These are phyloP conservation scores for Tapirus indicus DNA, from an alignment of 2,797 vertebrate genomes.

Conservation along the genomic window DNA sequence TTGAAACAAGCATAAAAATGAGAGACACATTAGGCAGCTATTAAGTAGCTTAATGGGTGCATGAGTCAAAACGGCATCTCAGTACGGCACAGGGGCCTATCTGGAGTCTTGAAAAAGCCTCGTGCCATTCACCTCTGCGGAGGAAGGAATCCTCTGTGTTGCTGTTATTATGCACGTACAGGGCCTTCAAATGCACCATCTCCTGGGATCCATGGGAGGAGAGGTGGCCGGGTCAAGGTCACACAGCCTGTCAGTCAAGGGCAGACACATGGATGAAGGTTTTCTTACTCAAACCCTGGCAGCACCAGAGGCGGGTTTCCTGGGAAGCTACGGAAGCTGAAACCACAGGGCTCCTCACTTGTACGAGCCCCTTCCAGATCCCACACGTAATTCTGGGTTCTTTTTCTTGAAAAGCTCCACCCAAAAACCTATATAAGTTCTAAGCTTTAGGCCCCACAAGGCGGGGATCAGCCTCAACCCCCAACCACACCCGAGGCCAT, in stretches of 20 bases:
- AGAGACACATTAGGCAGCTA: too few species aligned
- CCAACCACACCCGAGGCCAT: fast-evolving
- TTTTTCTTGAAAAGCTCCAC: not conserved
- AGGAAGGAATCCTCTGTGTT: not conserved
- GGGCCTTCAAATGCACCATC: not conserved
- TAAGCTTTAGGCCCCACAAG: not conserved
- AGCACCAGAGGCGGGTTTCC: not conserved
- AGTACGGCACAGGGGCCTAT: too few species aligned
- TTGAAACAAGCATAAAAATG: too few species aligned
- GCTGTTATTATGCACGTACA: fast-evolving
- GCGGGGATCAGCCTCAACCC: not conserved
- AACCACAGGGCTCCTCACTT: not conserved
- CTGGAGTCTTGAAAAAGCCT: too few species aligned
- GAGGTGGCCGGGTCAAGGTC: not conserved
- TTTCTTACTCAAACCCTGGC: not conserved
- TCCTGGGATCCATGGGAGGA: not conserved
- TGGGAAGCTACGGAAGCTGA: fast-evolving
- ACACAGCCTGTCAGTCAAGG: not conserved
- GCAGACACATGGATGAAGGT: not conserved
- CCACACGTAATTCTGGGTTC: too few species aligned
- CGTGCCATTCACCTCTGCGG: too few species aligned
- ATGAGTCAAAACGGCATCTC: too few species aligned
- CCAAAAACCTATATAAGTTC: too few species aligned
- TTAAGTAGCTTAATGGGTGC: too few species aligned
- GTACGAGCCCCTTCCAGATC: not conserved